These are phyloP conservation scores for Caprella mutica DNA, from an alignment of 2,888 invertebrate species.

Conservation along the genomic window DNA sequence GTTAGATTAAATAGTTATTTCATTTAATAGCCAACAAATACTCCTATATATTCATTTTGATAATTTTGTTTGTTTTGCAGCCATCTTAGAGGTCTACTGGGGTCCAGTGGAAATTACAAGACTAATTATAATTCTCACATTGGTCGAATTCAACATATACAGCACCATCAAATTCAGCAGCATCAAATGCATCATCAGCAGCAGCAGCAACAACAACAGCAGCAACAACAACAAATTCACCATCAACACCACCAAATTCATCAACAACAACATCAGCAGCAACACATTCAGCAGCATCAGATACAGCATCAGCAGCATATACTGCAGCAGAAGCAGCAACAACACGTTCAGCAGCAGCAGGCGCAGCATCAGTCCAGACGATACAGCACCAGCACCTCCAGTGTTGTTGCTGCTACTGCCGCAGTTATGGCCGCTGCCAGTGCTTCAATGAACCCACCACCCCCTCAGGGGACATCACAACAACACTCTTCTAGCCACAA, in stretches of 20 bases:
- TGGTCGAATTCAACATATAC: conserved; percentile 23
- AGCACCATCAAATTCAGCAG: conserved; percentile 14
- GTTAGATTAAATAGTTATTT: not conserved
- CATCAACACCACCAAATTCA: conserved; percentile 23
- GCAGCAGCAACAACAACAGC: not conserved
- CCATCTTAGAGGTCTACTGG: conserved; percentile 29
- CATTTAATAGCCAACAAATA: not conserved
- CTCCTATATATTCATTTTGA: not conserved
- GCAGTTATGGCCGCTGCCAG: conserved; percentile 18
- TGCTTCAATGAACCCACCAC: conserved; percentile 14
- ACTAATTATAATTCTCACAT: conserved; percentile 23
- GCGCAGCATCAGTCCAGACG: conserved; percentile 1
- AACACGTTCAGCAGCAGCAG: not conserved
- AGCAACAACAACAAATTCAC: conserved; percentile 13
- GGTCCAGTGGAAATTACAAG: conserved; percentile 32
- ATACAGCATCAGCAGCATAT: conserved; percentile 20
- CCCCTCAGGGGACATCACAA: not conserved
- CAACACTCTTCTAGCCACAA: not conserved
- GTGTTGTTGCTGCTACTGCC: conserved; percentile 18
- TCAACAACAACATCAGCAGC: conserved; percentile 25
- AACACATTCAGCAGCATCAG: conserved; percentile 23
- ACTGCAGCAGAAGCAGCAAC: too few species aligned
- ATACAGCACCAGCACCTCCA: conserved; percentile 1
- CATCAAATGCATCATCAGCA: not conserved
- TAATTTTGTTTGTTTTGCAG: conserved; percentile 11